Evolutionary conservation across 2,113 vertebrate genomes (phyloP).

Genomic region (Tupaia tana): DNA sequence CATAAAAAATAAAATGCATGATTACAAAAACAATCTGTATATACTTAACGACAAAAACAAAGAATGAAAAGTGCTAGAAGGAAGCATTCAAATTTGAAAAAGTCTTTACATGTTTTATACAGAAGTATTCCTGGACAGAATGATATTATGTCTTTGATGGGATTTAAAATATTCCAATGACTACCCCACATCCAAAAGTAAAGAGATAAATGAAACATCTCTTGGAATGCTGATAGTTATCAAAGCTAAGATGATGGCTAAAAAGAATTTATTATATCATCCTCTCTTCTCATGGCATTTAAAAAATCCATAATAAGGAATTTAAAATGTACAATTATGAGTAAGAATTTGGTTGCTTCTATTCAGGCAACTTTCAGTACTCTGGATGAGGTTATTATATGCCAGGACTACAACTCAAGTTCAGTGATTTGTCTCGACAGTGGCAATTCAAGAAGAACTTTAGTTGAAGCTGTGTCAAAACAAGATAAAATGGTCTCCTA

Average conservation of each 20-base stretch:
- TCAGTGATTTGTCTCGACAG: constrained; percentile 63
- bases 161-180: not conserved
- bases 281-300: not conserved
- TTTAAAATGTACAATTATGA: not conserved
- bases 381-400: constrained; percentile 28
- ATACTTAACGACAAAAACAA: not conserved
- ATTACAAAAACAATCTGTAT: not conserved
- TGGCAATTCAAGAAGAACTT: constrained; percentile 57
- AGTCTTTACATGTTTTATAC: not conserved
- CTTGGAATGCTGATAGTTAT: not conserved
- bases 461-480: constrained; percentile 68
- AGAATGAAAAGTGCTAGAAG: not conserved
- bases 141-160: not conserved
- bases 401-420: constrained; percentile 43
- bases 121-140: not conserved
- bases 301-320: not conserved
- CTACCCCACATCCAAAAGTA: not conserved
- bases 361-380: not conserved
- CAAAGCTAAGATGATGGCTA: not conserved
- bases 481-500: constrained; percentile 67
- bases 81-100: not conserved
- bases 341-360: constrained; percentile 21
- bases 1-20: not conserved
- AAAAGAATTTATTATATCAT: not conserved
- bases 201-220: not conserved